Base-by-base conservation (phyloP, 2,888 invertebrate genomes). In the Oxytorus armatus region DNA sequence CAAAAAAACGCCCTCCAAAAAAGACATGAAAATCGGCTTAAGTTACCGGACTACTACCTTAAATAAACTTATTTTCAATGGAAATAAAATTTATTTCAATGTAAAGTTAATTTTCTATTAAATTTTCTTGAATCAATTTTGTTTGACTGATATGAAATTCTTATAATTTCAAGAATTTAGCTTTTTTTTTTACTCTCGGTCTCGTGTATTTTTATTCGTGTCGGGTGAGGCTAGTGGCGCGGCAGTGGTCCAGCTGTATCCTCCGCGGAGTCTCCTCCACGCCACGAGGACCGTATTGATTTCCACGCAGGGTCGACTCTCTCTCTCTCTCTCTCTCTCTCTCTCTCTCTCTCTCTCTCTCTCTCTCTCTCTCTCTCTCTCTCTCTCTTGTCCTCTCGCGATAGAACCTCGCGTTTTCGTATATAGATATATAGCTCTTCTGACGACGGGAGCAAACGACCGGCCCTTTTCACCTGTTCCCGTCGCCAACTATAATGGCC, bases 261-360 rank as follows among this genome's bases (percentile, higher is more conserved):
- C 77, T 80, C 73, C 73, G 77, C 33, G 47, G 63, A 33, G 44
- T 33, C 76, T 76, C 80, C 77, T 77, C 73, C 68, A 69, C 65
- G 55, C 49, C 80, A 77, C 72, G 80, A 72, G 73, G 72, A 80
- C 77, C 80, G 80, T 80, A 80, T 80, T 80, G 80, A 80, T 80
- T 80, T 80, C 80, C 49, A 63, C 73, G 77, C 68, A 77, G 68
- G 77, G 77, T 65, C 79, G 73, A n/a, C n/a, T n/a, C n/a, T n/a
- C n/a, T n/a, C n/a, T n/a, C n/a, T n/a, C n/a, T n/a, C n/a, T n/a
- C n/a, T n/a, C n/a, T n/a, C n/a, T n/a, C n/a, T n/a, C n/a, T n/a
- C n/a, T n/a, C n/a, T n/a, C n/a, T n/a, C n/a, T n/a, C n/a, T n/a
- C n/a, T n/a, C n/a, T n/a, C n/a, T n/a, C n/a, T n/a, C n/a, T n/a